A percentile compares a stretch with the other conserved stretches of the same genome.
Evolutionary conservation across 2,113 vertebrate species (phyloP).

Genomic region (Falco punctatus): DNA sequence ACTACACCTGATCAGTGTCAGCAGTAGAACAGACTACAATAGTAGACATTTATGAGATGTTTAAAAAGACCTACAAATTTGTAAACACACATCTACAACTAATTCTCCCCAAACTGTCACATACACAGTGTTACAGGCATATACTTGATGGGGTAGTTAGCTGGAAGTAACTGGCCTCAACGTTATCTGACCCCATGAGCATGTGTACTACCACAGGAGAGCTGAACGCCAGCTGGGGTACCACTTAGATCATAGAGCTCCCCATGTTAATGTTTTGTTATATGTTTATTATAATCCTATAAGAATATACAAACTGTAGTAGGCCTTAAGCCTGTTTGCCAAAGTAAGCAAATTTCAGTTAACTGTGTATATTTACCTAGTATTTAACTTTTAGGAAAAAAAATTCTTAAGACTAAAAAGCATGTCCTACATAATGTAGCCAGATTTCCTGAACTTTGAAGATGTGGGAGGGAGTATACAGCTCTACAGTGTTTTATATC

Average conservation of each 20-base stretch:
- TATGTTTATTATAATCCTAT: not conserved
- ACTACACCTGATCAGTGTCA: not conserved
- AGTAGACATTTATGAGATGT: not conserved
- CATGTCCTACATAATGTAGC: not conserved
- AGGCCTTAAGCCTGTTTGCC: not conserved
- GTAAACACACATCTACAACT: not conserved
- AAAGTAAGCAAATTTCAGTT: not conserved
- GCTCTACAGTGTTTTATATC: not conserved
- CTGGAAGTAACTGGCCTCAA: not conserved
- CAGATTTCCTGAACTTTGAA: not conserved
- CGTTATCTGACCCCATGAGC: not conserved
- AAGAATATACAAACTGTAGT: not conserved
- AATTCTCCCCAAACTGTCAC: not conserved
- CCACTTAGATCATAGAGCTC: not conserved
- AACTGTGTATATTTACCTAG: not conserved
- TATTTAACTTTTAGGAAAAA: not conserved
- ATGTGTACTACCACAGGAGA: not conserved
- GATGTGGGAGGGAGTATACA: not conserved
- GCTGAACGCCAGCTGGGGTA: not conserved
- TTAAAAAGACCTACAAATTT: not conserved
- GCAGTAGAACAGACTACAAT: not conserved
- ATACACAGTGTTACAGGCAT: not conserved
- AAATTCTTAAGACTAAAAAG: not conserved
- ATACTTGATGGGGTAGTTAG: not conserved
- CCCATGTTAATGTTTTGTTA: not conserved